A percentile compares a stretch with the other conserved stretches of the same genome.
Conservation (phyloP, 2,113 vertebrate genomes). For the Strix uralensis region DNA sequence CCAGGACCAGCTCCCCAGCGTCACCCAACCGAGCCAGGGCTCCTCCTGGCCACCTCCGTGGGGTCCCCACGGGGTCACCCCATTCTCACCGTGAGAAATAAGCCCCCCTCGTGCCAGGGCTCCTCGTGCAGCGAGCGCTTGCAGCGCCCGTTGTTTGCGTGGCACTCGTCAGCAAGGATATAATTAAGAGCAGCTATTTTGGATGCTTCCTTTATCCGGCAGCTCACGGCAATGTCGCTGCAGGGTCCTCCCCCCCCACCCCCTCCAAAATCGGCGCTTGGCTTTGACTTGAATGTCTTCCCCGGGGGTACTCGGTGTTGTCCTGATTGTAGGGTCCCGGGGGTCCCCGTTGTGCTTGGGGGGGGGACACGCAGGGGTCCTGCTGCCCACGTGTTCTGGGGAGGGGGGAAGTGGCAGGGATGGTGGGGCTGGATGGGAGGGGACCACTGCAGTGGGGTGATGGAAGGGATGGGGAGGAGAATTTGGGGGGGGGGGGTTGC, state of each 20-base stretch:
- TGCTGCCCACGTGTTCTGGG: neutral
- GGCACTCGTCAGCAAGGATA: constrained; percentile 41
- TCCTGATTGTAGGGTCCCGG: neutral
- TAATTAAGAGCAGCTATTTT: constrained; percentile 66
- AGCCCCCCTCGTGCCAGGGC: neutral
- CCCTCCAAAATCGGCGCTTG: neutral
- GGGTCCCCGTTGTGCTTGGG: neutral
- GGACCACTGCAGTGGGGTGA: neutral
- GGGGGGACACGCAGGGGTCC: accelerated
- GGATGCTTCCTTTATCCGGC: constrained; percentile 57
- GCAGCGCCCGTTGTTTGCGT: constrained; percentile 1
- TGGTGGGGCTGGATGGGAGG: neutral
- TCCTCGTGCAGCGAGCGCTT: neutral
- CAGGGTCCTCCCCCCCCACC: constrained; percentile 21
- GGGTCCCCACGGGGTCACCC: neutral
- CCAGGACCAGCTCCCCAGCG: neutral
- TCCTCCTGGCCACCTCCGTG: neutral
- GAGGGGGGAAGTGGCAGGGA: neutral
- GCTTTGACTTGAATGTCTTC: neutral
- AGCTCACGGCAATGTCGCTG: constrained; percentile 25
- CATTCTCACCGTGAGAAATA: accelerated
- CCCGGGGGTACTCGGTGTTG: neutral
- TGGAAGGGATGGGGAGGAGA: neutral
- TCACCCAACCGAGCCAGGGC: neutral
- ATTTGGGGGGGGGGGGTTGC: neutral